Conservation (phyloP, 2,888 invertebrate genomes). For the Spicauda simplicius region DNA sequence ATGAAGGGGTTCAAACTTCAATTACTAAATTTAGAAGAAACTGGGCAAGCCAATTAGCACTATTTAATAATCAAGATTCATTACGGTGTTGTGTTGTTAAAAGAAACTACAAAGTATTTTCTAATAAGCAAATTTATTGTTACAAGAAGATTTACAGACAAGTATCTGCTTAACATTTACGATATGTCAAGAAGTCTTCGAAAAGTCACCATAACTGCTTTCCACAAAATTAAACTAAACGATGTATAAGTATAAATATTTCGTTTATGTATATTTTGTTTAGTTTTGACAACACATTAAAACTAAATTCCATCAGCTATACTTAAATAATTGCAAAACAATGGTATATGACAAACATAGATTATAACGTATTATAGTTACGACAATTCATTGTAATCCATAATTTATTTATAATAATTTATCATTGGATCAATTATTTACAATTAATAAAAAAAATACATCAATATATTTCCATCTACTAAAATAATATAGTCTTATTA, state of each 20-base stretch:
- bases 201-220: constrained; percentile 65
- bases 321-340: constrained; percentile 11
- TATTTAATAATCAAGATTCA: too few species aligned
- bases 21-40: too few species aligned
- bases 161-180: constrained; percentile 68
- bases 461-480: constrained; percentile 4
- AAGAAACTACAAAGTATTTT: constrained; percentile 49
- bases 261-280: not conserved
- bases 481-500: too few species aligned
- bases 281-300: constrained; percentile 31
- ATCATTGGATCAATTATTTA: constrained; percentile 43
- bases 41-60: too few species aligned
- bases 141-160: constrained; percentile 71
- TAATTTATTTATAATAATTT: constrained; percentile 4
- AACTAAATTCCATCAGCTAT: constrained; percentile 16
- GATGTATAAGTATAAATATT: not conserved
- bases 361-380: not conserved
- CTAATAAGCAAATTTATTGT: constrained; percentile 80
- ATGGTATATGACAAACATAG: not conserved
- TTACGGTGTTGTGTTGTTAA: not conserved
- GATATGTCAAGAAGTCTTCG: constrained; percentile 82
- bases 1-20: too few species aligned
- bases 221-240: not conserved
- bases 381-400: constrained; percentile 2
- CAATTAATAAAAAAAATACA: constrained; percentile 38